Evolutionary conservation across 2,113 vertebrate species (phyloP).

Genomic region (Lepus americanus): DNA sequence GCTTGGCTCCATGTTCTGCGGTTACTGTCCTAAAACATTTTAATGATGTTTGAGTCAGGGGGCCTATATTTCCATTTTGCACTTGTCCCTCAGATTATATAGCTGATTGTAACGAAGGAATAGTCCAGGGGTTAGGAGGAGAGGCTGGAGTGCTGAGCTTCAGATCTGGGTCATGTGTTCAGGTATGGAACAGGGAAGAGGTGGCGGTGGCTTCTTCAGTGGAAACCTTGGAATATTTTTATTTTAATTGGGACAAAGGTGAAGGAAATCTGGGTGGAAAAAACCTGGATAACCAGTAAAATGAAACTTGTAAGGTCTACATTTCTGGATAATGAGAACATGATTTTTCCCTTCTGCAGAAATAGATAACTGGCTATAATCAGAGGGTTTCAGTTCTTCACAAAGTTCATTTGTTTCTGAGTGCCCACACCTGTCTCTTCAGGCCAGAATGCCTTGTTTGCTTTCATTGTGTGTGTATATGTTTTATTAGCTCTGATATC

Average conservation of each 20-base stretch:
- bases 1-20: background rate
- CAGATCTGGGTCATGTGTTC: background rate
- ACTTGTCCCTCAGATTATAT: background rate
- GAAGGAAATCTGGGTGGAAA: background rate
- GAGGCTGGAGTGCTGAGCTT: background rate
- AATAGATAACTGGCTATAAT: background rate
- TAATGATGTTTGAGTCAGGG: background rate
- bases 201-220: background rate
- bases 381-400: background rate
- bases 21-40: background rate
- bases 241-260: slow-evolving; percentile 2
- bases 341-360: background rate
- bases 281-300: background rate
- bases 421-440: background rate
- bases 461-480: background rate
- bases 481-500: background rate
- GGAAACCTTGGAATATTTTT: slow-evolving; percentile 10
- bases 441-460: background rate
- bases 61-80: background rate
- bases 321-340: slow-evolving; percentile 42
- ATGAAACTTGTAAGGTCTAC: background rate
- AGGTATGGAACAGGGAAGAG: background rate
- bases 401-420: background rate
- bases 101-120: background rate
- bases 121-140: background rate